phyloP scores from a whole-genome alignment of 1,140 invertebrate species.

The Halictus rubicundus region DNA sequence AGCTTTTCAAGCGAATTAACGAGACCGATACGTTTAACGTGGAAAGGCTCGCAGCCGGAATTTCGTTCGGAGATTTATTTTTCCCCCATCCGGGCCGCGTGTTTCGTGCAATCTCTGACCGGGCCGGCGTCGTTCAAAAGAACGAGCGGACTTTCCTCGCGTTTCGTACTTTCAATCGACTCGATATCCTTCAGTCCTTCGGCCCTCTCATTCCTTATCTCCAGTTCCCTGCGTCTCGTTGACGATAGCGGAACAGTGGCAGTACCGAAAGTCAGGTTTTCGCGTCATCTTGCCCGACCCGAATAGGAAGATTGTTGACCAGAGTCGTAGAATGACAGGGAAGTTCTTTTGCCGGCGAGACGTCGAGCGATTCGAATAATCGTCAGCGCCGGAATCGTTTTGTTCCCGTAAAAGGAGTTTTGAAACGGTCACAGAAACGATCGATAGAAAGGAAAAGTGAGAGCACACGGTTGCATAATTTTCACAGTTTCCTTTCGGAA shows the following conservation, averaged over 20 bases:
- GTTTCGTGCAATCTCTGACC: constrained; percentile 44
- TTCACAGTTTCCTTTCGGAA: not conserved
- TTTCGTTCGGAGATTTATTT: constrained; percentile 34
- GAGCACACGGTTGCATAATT: not conserved
- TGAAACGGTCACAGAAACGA: too few relatives aligned
- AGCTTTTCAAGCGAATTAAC: constrained; percentile 38
- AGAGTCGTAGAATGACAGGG: not conserved
- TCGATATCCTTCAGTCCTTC: constrained; percentile 37
- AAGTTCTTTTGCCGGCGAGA: constrained; percentile 31
- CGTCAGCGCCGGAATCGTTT: not conserved
- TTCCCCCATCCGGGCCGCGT: not conserved
- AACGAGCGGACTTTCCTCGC: constrained; percentile 40
- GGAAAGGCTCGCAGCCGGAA: constrained; percentile 1
- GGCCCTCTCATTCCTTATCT: not conserved
- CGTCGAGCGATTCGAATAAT: constrained; percentile 35
- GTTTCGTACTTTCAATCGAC: constrained; percentile 53
- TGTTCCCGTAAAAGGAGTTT: too few relatives aligned
- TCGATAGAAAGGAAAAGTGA: not conserved
- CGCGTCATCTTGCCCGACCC: constrained; percentile 37
- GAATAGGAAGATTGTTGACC: constrained; percentile 47
- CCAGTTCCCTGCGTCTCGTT: not conserved
- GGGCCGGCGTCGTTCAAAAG: constrained; percentile 22
- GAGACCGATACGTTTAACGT: constrained; percentile 31
- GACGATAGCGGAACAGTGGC: constrained; percentile 21
- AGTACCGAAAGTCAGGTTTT: constrained; percentile 15